phyloP scores from a whole-genome alignment of 2,113 vertebrate genomes.

The Phylloscopus trochiloides region DNA sequence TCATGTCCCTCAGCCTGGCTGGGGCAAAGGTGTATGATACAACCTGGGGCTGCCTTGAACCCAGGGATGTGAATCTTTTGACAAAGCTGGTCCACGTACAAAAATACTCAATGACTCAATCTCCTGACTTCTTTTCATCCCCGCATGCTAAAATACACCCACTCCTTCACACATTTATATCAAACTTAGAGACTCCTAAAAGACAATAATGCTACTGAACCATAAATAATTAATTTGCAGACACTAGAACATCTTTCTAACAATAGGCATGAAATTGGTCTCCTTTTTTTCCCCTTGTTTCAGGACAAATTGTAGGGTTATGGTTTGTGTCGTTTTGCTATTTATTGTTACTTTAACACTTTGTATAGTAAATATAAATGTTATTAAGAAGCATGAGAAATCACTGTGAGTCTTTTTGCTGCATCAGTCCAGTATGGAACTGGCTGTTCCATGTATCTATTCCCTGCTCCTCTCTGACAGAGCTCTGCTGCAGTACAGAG shows the following conservation, averaged over 20 bases:
- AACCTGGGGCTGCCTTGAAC: neutral
- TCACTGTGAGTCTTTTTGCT: neutral
- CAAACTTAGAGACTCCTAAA: slow-evolving; percentile 8
- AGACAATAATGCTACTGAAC: neutral
- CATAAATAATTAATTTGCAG: slow-evolving; percentile 16
- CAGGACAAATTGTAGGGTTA: neutral
- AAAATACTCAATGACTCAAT: slow-evolving; percentile 51
- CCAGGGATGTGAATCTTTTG: neutral
- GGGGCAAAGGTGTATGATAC: accelerated
- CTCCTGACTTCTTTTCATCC: slow-evolving; percentile 16
- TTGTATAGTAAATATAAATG: neutral
- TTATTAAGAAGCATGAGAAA: neutral
- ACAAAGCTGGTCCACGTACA: neutral
- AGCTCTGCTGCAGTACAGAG: neutral
- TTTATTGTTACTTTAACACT: neutral
- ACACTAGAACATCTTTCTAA: neutral
- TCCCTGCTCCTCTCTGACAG: neutral
- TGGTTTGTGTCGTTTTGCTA: neutral
- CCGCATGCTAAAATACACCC: slow-evolving; percentile 48
- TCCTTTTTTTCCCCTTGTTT: neutral
- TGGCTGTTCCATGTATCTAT: neutral
- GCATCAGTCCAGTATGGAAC: neutral
- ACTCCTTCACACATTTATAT: slow-evolving; percentile 34
- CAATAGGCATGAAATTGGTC: neutral
- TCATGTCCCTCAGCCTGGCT: neutral